Conservation (phyloP, 2,797 vertebrate species). For the Eleutherodactylus coqui region DNA sequence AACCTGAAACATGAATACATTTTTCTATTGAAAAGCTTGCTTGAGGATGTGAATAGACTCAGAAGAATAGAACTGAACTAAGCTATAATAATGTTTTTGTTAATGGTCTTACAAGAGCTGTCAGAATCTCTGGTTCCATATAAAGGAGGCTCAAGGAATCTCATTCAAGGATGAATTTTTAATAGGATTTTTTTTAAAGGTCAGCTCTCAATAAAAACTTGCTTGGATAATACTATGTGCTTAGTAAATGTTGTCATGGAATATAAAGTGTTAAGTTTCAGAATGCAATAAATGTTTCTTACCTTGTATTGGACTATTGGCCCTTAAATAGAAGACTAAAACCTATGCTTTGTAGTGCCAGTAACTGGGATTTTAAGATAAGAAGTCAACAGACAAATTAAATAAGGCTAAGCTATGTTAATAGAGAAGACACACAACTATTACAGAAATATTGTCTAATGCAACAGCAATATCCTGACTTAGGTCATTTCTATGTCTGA, state of each 20-base stretch:
- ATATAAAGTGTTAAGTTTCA: no score
- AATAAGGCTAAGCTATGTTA: no score
- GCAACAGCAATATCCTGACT: no score
- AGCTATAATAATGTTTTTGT: neutral
- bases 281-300: no score
- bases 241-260: neutral
- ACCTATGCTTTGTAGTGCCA: no score
- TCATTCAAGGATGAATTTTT: neutral
- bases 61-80: neutral
- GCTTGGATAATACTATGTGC: neutral
- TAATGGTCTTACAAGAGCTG: neutral
- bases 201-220: conserved; percentile 17
- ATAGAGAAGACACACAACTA: no score
- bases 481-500: no score
- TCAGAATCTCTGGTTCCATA: neutral
- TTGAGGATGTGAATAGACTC: neutral
- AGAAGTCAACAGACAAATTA: no score
- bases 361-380: no score
- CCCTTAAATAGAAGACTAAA: no score
- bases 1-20: neutral
- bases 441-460: no score
- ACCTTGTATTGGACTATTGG: no score
- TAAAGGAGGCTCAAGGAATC: neutral
- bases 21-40: neutral
- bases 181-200: conserved; percentile 26